Conservation (phyloP, 1,140 invertebrate species). For the Drosophila tropicalis region DNA sequence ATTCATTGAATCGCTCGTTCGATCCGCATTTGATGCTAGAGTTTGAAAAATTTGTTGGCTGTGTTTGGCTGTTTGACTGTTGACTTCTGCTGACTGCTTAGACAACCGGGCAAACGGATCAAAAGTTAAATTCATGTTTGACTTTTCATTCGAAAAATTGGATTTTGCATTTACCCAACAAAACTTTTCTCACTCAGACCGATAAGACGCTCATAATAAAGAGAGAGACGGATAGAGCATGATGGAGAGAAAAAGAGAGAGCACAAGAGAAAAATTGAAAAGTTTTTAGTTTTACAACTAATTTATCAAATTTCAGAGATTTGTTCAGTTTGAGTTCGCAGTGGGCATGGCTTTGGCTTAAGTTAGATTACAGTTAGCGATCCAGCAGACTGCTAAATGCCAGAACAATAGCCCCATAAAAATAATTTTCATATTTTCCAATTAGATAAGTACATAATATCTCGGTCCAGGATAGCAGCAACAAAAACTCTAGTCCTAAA, state of each 20-base stretch:
- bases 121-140: conserved; percentile 81
- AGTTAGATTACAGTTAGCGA: conserved; percentile 33
- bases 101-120: conserved; percentile 68
- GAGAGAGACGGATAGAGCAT: neutral
- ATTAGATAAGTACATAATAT: conserved; percentile 62
- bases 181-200: conserved; percentile 54
- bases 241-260: neutral
- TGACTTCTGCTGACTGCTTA: conserved; percentile 56
- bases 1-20: neutral
- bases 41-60: conserved; percentile 5
- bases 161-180: conserved; percentile 75
- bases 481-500: conserved; percentile 22
- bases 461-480: conserved; percentile 18
- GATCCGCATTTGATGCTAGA: neutral
- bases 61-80: conserved; percentile 17
- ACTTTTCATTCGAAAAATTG: conserved; percentile 82
- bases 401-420: conserved; percentile 50
- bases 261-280: conserved; percentile 30
- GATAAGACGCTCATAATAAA: conserved; percentile 52
- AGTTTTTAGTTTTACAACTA: conserved; percentile 75
- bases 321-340: conserved; percentile 61
- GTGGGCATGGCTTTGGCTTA: conserved; percentile 22
- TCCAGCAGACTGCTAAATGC: conserved; percentile 26
- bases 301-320: conserved; percentile 80
- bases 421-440: conserved; percentile 56